Conservation (phyloP, 2,113 vertebrate species). For the Nesogale talazaci region DNA sequence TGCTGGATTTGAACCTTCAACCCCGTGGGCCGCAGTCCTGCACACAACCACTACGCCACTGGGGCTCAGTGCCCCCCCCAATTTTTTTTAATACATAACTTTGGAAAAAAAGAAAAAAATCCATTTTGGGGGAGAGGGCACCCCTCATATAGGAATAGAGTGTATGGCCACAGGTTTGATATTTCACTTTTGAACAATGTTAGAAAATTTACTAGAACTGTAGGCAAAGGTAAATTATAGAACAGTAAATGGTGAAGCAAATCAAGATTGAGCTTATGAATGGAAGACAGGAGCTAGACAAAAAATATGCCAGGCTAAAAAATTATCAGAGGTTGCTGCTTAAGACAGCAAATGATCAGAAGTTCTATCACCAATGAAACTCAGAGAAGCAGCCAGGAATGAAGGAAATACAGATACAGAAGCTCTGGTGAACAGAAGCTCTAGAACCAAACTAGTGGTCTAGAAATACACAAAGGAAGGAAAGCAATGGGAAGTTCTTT, state of each 20-base stretch:
- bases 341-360: background rate
- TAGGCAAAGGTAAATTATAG: background rate
- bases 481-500: background rate
- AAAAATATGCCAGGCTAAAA: background rate
- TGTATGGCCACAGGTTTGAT: conserved; percentile 41
- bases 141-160: background rate
- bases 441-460: background rate
- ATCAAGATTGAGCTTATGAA: background rate
- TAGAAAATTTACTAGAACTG: conserved; percentile 28
- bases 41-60: too few relatives aligned
- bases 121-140: too few relatives aligned
- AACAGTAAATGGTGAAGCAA: background rate
- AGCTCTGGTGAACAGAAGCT: background rate
- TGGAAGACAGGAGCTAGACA: background rate
- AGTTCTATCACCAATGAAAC: background rate
- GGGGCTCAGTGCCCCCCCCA: too few relatives aligned
- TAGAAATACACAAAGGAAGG: background rate
- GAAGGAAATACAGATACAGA: background rate
- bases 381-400: background rate
- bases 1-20: too few relatives aligned
- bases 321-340: conserved; percentile 22
- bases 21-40: too few relatives aligned
- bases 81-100: too few relatives aligned
- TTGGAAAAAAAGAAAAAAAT: too few relatives aligned
- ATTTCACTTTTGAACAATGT: conserved; percentile 62